Conservation (phyloP, 2,888 invertebrate species). For the Agonopterix heracliana region DNA sequence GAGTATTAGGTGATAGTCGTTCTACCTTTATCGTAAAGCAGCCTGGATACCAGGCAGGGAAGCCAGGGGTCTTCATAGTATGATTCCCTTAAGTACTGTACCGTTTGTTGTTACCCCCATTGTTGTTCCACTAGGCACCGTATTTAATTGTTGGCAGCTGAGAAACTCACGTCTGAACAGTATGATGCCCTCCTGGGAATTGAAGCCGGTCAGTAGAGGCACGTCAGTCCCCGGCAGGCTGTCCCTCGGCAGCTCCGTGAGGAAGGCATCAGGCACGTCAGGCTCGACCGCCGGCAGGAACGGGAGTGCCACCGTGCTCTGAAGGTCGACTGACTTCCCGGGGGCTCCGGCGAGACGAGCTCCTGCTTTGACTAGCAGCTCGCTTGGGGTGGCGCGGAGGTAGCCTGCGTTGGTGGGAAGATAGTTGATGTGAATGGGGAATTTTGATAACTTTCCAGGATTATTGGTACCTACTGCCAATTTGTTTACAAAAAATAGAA, state of each 20-base stretch:
- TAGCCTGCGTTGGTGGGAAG: conserved; percentile 47
- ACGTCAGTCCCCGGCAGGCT: conserved; percentile 71
- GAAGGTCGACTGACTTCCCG: conserved; percentile 57
- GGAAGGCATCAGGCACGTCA: conserved; percentile 58
- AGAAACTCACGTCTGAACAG: conserved; percentile 72
- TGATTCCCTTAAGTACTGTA: too few species aligned
- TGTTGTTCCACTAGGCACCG: too few species aligned
- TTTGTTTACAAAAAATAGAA: too few species aligned
- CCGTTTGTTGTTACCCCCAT: too few species aligned
- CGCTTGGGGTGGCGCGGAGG: conserved; percentile 75
- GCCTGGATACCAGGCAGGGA: too few species aligned
- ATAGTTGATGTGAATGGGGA: neutral
- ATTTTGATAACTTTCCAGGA: too few species aligned
- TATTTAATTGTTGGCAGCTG: too few species aligned
- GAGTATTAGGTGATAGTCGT: too few species aligned
- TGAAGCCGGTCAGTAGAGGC: conserved; percentile 79
- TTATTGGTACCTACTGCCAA: neutral
- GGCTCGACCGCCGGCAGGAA: conserved; percentile 76
- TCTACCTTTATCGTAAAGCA: too few species aligned
- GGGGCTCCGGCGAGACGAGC: conserved; percentile 66
- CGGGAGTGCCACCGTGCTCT: conserved; percentile 77
- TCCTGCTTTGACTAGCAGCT: conserved; percentile 75
- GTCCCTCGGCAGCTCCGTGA: conserved; percentile 68
- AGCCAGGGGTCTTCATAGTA: too few species aligned
- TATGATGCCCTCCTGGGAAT: conserved; percentile 80